Base-by-base conservation (phyloP, 2,113 vertebrate species). In the Scortum barcoo region DNA sequence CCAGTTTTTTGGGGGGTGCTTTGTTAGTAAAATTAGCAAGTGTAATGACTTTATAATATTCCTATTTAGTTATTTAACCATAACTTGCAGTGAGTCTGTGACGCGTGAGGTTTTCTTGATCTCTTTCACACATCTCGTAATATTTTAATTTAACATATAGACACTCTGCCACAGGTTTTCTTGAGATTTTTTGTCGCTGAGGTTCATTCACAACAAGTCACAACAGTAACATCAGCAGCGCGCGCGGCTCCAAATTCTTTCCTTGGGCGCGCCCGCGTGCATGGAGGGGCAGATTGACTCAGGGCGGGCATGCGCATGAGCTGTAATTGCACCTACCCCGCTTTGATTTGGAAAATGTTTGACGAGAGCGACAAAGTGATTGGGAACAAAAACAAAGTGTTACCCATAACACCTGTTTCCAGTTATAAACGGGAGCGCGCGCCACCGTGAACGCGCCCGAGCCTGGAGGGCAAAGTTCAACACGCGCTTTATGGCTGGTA, bases 381-480 rank as follows among this genome's bases (percentile, higher is more conserved):
- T 76, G 7, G 36, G 19, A 89, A 92, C 46, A 61, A 90, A 92
- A 92, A 90, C 89, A 93, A 80, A 88, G 62, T 50, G 68, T 68
- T 66, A 65, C 65, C 74, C 63, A 86, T 68, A 76, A 84, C 75
- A 26, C 75, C 30, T 4, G 26, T 58, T 48, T 60, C 53, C n/a
- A 54, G 69, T 54, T 48, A 26, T 28, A 86, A 71, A 76, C n/a
- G 19, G 63, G 26, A 67, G 1, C 69, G 70, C 38, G 51, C 42
- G 36, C 2, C 33, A 4, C 13, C 38, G 53, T 56, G 76, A 71
- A 73, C 75, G 85, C 70, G 79, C 72, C 42, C 68, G 12, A 33
- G 60, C 62, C 50, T 36, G n/a, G 63, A 79, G 90, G 78, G 50
- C 89, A 93, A 93, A 92, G 93, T 92, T 94, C 91, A 90, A 56